Evolutionary conservation across 2,888 invertebrate genomes (phyloP), one percentile per base, ranked within the genome.

Genomic region (Drosophila neutralis): DNA sequence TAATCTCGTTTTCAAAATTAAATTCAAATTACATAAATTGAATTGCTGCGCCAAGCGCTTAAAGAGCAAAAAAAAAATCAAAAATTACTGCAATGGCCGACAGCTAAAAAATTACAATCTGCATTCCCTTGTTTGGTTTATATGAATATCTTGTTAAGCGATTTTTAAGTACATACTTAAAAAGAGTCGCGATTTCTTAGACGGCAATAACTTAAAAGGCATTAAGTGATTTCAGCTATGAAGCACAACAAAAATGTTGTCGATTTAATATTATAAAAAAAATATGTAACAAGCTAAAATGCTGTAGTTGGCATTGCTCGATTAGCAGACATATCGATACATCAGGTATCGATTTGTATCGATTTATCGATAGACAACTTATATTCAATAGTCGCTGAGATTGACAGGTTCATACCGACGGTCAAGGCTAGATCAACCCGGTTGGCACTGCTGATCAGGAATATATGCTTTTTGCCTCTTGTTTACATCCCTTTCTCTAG

Each of bases 1-100:
- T 53, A 78, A 75, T 38, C 62, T 36, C 13, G 15, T 29, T 27
- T 15, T 6, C 10, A 13, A 52, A 24, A 65, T 45, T 49, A 35
- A 49, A 56, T 57, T 69, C 2, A 33, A 57, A 69, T 69, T 69
- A 69, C 48, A 68, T 24, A 56, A 68, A 36, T 69, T 31, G 29
- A 42, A 68, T 68, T 68, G 45, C 13, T 1, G 21, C 27, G 31
- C 36, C 36, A 27, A 53, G 45, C 40, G 40, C 24, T 57, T 42
- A 57, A 42, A 29, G 56, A 45, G n/a, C 48, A 59, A 54, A 29
- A 54, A 29, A 48, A 48, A 29, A 24, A 40, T 4, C 2, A 24
- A 31, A 24, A 36, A 13, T 33, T 5, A 27, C n/a, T 24, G 58
- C 13, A 24, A 15, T 10, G n/a, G 27, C 61, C 31, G 40, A 6